Conservation (phyloP, 2,797 vertebrate genomes). For the Sebastes oblongus region DNA sequence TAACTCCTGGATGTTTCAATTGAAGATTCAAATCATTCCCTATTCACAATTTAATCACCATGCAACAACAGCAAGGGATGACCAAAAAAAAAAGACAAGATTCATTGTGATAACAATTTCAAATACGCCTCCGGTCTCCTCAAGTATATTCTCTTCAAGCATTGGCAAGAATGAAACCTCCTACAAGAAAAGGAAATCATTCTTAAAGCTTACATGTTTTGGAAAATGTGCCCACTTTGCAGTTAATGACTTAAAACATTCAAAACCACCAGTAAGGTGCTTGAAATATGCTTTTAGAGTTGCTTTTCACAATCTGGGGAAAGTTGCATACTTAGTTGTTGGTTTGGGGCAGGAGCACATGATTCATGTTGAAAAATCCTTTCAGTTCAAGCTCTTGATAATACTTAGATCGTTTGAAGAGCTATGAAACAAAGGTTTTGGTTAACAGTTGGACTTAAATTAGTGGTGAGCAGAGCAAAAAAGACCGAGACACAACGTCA, state of each 20-base stretch:
- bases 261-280: background rate
- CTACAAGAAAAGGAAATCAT: background rate
- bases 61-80: background rate
- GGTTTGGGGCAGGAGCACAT: background rate
- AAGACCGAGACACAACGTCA: background rate
- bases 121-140: background rate
- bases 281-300: background rate
- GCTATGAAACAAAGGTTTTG: slow-evolving; percentile 4
- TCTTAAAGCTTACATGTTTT: no score
- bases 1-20: background rate
- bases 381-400: background rate
- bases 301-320: background rate
- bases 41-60: background rate
- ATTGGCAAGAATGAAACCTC: background rate
- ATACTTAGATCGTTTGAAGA: slow-evolving; percentile 13
- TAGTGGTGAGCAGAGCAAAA: slow-evolving; percentile 10
- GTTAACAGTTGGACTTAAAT: slow-evolving; percentile 9
- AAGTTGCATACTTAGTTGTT: background rate
- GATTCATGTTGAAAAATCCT: slow-evolving; percentile 7
- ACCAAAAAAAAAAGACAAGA: background rate
- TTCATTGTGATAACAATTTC: background rate
- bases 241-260: background rate
- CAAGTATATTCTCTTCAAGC: background rate
- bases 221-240: background rate
- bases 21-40: background rate